These are phyloP conservation scores for Maconellicoccus hirsutus DNA, from an alignment of 1,140 invertebrate species.

Conservation along the genomic window DNA sequence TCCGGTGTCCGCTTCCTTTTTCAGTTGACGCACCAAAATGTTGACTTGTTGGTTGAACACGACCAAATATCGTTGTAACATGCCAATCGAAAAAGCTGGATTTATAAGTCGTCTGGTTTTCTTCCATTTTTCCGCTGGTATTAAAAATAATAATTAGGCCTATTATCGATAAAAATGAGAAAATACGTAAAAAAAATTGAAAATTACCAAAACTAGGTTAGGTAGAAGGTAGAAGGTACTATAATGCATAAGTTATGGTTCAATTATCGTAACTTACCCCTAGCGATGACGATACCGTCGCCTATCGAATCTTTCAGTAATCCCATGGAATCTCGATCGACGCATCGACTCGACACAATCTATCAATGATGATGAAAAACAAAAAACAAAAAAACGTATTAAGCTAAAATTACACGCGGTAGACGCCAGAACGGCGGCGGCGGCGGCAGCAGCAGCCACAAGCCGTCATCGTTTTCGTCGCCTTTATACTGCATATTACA, in stretches of 20 bases:
- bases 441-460: no score
- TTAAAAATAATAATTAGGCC: neutral
- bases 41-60: constrained; percentile 60
- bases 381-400: neutral
- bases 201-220: no score
- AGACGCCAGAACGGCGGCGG: no score
- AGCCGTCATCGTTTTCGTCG: no score
- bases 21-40: constrained; percentile 37
- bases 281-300: neutral
- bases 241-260: no score
- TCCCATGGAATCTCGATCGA: constrained; percentile 9
- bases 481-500: no score
- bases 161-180: no score
- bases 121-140: constrained; percentile 40
- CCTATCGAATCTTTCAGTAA: neutral
- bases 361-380: no score
- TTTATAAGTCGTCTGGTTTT: constrained; percentile 52
- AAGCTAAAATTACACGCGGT: no score
- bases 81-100: constrained; percentile 69
- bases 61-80: constrained; percentile 59
- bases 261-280: constrained; percentile 13
- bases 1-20: constrained; percentile 30
- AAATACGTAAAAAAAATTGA: no score
- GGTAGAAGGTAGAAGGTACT: no score
- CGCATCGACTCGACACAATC: neutral